These are phyloP conservation scores for Oreochromis mossambicus DNA, from an alignment of 2,797 vertebrate genomes.

Conservation along the genomic window DNA sequence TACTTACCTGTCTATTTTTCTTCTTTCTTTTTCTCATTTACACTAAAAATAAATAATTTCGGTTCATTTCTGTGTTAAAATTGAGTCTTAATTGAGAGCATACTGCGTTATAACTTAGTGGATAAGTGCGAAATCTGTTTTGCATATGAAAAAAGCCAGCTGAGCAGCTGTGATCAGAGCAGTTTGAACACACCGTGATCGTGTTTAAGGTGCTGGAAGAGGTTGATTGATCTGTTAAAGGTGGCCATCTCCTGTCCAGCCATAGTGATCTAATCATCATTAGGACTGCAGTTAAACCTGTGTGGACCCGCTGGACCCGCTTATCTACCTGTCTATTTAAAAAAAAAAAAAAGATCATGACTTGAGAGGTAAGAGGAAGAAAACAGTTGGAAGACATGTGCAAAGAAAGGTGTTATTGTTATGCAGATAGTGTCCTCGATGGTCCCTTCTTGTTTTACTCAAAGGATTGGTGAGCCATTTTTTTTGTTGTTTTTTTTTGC, in stretches of 20 bases:
- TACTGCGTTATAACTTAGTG: not conserved
- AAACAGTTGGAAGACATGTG: not conserved
- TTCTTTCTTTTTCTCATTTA: not conserved
- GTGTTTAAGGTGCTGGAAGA: not conserved
- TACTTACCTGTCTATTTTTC: not conserved
- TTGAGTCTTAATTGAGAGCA: not conserved
- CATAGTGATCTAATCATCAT: slow-evolving; percentile 35
- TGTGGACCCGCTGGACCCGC: not conserved
- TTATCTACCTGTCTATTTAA: not conserved
- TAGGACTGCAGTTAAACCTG: not conserved
- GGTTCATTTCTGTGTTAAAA: not conserved
- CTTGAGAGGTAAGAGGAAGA: not conserved
- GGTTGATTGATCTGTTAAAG: not conserved
- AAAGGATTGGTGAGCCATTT: not conserved
- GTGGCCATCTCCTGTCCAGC: not conserved
- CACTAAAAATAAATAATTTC: not conserved
- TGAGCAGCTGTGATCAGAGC: not conserved
- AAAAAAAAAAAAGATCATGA: not conserved
- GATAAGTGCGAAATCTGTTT: not conserved
- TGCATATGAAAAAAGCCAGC: not conserved
- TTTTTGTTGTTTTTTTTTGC: not conserved
- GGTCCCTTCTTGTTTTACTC: not conserved
- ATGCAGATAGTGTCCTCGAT: not conserved
- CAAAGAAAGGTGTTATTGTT: not conserved
- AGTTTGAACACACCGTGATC: not conserved